Conservation (phyloP, 2,113 vertebrate species). For the Ceyx cyanopectus region DNA sequence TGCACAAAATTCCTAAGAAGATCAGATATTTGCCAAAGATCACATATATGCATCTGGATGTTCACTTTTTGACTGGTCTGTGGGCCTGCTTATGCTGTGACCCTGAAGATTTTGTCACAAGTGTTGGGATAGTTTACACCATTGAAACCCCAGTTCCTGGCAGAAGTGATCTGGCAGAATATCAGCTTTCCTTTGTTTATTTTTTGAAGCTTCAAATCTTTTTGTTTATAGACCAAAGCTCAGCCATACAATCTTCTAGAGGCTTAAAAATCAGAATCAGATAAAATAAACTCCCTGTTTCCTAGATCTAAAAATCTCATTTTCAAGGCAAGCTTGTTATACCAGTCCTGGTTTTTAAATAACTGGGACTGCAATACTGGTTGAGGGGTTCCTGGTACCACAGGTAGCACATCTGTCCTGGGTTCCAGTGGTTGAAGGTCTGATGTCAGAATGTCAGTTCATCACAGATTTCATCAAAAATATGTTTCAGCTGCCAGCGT, state of each 20-base stretch:
- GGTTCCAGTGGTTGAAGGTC: neutral
- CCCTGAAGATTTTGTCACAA: neutral
- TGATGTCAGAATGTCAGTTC: neutral
- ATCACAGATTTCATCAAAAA: neutral
- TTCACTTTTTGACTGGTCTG: neutral
- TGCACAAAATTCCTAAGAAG: neutral
- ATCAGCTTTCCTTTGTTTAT: slow-evolving; percentile 11
- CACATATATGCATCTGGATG: neutral
- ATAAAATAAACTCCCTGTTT: neutral
- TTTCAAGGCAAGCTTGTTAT: neutral
- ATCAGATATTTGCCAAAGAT: neutral
- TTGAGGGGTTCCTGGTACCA: neutral
- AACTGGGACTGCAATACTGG: neutral
- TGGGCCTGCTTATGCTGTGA: neutral
- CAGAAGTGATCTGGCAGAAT: neutral
- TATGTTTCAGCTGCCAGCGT: neutral
- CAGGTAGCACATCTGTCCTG: neutral
- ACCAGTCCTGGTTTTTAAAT: accelerated
- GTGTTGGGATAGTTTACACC: neutral
- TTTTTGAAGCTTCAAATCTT: neutral
- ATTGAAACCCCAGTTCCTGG: neutral
- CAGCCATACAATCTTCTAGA: neutral
- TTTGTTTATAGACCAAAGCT: slow-evolving; percentile 1
- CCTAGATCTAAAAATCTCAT: neutral
- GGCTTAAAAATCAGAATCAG: slow-evolving; percentile 1